Conservation (phyloP, 2,113 vertebrate species). For the Tor tambroides region DNA sequence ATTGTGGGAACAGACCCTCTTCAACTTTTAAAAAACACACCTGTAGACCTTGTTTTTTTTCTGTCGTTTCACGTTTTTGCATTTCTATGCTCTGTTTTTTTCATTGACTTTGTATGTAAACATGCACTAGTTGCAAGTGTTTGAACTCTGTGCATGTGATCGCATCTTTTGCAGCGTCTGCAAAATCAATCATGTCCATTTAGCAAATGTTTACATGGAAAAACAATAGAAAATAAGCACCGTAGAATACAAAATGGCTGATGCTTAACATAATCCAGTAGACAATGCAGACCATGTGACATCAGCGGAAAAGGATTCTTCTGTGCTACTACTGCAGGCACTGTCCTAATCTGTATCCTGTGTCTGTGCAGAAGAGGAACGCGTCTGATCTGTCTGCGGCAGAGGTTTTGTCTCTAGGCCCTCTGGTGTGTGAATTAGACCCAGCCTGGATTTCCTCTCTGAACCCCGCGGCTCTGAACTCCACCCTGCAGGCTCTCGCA, state of each 20-base stretch:
- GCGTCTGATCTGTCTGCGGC: constrained; percentile 58
- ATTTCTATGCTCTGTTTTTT: no score
- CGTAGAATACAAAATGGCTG: neutral
- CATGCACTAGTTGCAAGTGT: no score
- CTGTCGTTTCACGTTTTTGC: no score
- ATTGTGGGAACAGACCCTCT: no score
- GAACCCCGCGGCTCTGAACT: constrained; percentile 54
- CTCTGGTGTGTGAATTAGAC: constrained; percentile 68
- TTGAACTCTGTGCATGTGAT: no score
- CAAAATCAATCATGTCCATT: no score
- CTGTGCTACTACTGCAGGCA: neutral
- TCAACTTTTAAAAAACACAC: no score
- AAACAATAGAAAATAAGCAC: neutral
- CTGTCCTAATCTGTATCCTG: neutral
- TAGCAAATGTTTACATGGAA: neutral
- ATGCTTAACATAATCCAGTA: neutral
- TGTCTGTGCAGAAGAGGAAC: constrained; percentile 60
- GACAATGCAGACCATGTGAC: neutral
- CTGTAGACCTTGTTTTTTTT: no score
- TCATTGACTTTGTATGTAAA: no score
- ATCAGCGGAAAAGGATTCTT: neutral
- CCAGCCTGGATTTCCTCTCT: constrained; percentile 62
- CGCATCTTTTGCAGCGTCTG: no score
- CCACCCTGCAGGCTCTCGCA: constrained; percentile 62
- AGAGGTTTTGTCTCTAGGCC: constrained; percentile 63